A percentile compares a stretch with the other conserved stretches of the same genome.
Evolutionary conservation across 2,888 invertebrate species (phyloP).

Genomic region (Acleris sparsana): DNA sequence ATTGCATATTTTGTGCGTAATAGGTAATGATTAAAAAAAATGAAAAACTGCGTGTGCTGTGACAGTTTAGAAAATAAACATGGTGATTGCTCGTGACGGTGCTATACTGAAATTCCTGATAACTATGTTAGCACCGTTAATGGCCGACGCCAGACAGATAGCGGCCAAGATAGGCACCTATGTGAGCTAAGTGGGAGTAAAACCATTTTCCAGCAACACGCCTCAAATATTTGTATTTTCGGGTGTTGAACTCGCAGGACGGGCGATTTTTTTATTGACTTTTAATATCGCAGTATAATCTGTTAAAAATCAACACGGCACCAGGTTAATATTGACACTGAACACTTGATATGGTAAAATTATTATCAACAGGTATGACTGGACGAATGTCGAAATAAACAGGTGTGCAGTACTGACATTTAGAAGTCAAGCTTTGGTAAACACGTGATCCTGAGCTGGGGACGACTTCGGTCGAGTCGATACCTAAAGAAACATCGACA

Average conservation of each 20-base stretch:
- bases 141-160: constrained; percentile 21
- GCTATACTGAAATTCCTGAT: constrained; percentile 4
- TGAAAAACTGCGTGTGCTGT: too few species aligned
- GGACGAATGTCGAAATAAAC: constrained; percentile 56
- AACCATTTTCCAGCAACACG: constrained; percentile 49
- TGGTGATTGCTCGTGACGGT: too few species aligned
- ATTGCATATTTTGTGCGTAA: too few species aligned
- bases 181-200: constrained; percentile 6
- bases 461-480: too few species aligned
- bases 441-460: background rate
- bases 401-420: constrained; percentile 62
- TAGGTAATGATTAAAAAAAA: too few species aligned
- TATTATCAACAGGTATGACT: constrained; percentile 47
- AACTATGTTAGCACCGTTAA: constrained; percentile 9
- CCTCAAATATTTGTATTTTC: constrained; percentile 64
- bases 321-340: constrained; percentile 63
- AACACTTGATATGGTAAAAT: constrained; percentile 77
- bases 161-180: background rate
- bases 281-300: constrained; percentile 65
- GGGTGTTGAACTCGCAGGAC: constrained; percentile 63
- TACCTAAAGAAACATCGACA: too few species aligned
- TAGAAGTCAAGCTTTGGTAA: constrained; percentile 44
- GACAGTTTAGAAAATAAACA: too few species aligned
- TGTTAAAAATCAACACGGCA: constrained; percentile 74
- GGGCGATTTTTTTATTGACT: constrained; percentile 52